A percentile compares a stretch with the other conserved stretches of the same genome.
phyloP scores from a whole-genome alignment of 2,113 vertebrate genomes.

The Buteo buteo region DNA sequence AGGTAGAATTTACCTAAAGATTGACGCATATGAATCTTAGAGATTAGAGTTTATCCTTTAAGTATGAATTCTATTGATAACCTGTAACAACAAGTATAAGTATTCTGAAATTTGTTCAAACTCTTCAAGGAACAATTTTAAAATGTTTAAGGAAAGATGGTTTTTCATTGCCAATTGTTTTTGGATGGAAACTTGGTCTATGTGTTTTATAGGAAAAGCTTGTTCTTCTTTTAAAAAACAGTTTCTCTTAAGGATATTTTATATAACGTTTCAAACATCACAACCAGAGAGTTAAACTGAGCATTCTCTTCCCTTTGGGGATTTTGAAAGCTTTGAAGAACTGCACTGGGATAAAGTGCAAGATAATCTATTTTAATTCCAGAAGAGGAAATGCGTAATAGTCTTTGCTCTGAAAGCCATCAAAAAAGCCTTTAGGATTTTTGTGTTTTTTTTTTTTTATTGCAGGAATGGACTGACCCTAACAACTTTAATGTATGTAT shows the following conservation, averaged over 20 bases:
- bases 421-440: neutral
- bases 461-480: constrained; percentile 77
- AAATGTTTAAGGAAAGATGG: neutral
- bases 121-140: neutral
- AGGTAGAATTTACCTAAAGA: neutral
- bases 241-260: neutral
- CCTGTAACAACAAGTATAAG: neutral
- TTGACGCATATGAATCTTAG: neutral
- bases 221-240: neutral
- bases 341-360: neutral
- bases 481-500: constrained; percentile 85
- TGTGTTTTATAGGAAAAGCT: neutral
- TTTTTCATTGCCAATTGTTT: neutral
- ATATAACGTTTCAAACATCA: neutral
- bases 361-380: neutral
- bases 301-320: neutral
- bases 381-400: neutral
- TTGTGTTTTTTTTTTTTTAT: neutral
- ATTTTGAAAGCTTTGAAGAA: neutral
- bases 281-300: neutral
- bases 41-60: neutral
- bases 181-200: neutral
- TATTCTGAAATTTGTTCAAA: neutral
- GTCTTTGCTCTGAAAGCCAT: neutral
- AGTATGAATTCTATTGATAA: neutral